Evolutionary conservation across 2,888 invertebrate genomes (phyloP).

Genomic region (Diabrotica balteata): DNA sequence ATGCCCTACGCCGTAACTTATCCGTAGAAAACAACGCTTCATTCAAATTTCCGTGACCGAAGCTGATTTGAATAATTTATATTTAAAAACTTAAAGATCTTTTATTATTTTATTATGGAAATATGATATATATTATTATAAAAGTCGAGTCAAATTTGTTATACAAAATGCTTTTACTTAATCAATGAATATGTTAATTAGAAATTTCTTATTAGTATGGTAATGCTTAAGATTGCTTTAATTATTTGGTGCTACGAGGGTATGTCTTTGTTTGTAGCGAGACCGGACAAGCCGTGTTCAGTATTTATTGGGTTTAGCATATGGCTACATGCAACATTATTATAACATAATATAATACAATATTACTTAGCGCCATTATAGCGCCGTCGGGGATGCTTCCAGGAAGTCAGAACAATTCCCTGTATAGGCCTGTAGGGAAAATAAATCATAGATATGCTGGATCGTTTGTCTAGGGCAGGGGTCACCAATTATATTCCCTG

Average conservation of each 20-base stretch:
- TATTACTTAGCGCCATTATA: too few species aligned
- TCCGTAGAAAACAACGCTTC: background rate
- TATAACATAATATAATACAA: too few species aligned
- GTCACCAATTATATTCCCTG: too few species aligned
- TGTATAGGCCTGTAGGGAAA: too few species aligned
- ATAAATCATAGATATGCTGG: too few species aligned
- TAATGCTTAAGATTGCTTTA: background rate
- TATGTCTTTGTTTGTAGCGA: background rate
- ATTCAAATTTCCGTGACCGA: background rate
- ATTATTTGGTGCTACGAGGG: background rate
- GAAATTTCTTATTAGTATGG: background rate
- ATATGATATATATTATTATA: background rate
- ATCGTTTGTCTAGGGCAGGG: too few species aligned
- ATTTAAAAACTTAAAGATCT: background rate
- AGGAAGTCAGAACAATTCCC: too few species aligned
- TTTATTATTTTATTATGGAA: conserved; percentile 4
- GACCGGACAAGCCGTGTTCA: too few species aligned
- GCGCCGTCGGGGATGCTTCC: too few species aligned
- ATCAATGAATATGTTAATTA: background rate
- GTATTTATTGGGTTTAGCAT: too few species aligned
- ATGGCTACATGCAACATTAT: too few species aligned
- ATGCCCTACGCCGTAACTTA: background rate
- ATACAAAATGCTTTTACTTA: background rate
- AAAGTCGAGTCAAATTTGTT: background rate
- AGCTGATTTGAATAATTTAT: conserved; percentile 5